These are phyloP conservation scores for Platyura marginata DNA, from an alignment of 1,140 invertebrate genomes.

Conservation along the genomic window DNA sequence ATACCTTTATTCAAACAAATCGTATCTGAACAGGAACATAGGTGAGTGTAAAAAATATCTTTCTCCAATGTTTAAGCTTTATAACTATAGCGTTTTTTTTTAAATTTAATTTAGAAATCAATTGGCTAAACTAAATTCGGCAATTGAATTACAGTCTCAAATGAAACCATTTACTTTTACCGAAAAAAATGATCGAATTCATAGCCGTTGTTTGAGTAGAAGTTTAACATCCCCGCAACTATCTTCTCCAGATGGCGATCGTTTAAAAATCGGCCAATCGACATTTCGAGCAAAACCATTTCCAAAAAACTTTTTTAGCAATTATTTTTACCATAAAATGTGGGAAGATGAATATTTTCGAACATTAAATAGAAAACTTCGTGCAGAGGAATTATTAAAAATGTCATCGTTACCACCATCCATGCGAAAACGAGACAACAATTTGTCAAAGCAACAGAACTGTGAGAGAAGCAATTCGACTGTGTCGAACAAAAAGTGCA, in stretches of 20 bases:
- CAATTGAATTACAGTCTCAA: slow-evolving; percentile 4
- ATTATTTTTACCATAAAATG: slow-evolving; percentile 2
- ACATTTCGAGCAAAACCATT: slow-evolving; percentile 1
- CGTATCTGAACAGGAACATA: slow-evolving; percentile 2
- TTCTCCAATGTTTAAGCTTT: not conserved
- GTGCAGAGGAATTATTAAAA: slow-evolving; percentile 5
- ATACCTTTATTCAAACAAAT: slow-evolving; percentile 1
- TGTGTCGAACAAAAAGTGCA: not conserved
- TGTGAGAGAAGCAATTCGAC: slow-evolving; percentile 3
- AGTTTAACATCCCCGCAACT: not conserved
- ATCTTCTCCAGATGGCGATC: not conserved
- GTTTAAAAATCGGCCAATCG: no score
- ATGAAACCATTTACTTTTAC: slow-evolving; percentile 2
- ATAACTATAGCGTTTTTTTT: not conserved
- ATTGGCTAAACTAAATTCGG: slow-evolving; percentile 2
- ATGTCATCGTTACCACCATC: slow-evolving; percentile 7
- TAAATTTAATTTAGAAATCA: slow-evolving; percentile 2
- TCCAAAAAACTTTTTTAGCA: slow-evolving; percentile 3
- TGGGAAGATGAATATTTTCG: slow-evolving; percentile 5
- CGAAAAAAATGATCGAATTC: no score
- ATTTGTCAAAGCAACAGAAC: slow-evolving; percentile 13
- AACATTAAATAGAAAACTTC: slow-evolving; percentile 2
- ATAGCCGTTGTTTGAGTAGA: not conserved
- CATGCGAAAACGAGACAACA: slow-evolving; percentile 10
- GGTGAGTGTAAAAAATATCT: not conserved